Evolutionary conservation across 2,888 invertebrate genomes (phyloP).

Genomic region (Orthonevra nobilis): DNA sequence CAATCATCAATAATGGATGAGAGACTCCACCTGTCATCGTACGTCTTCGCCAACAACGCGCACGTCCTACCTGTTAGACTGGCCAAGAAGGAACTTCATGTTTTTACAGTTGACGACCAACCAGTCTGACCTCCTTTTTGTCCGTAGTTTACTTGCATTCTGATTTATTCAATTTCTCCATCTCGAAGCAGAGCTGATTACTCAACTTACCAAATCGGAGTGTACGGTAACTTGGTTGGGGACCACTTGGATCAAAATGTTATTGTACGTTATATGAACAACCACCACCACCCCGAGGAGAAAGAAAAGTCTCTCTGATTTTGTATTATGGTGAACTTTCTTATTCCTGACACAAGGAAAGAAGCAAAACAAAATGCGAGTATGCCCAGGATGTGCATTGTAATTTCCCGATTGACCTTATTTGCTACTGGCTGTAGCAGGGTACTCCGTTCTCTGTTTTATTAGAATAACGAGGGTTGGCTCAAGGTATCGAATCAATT

Average conservation of each 20-base stretch:
- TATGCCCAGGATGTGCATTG: constrained; percentile 16
- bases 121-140: constrained; percentile 15
- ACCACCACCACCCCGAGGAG: too few species aligned
- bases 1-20: constrained; percentile 34
- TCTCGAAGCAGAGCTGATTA: background rate
- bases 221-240: background rate
- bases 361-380: constrained; percentile 7
- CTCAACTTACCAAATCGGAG: background rate
- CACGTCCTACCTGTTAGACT: constrained; percentile 42
- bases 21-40: constrained; percentile 26
- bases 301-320: too few species aligned
- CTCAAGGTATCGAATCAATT: constrained; percentile 24
- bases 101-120: constrained; percentile 2
- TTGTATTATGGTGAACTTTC: constrained; percentile 12
- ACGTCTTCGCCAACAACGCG: constrained; percentile 8
- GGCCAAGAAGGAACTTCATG: background rate
- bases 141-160: background rate
- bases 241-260: background rate
- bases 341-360: background rate
- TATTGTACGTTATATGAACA: constrained; percentile 31
- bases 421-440: background rate
- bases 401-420: constrained; percentile 36
- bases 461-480: background rate
- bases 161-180: constrained; percentile 36
- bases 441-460: background rate